phyloP scores from a whole-genome alignment of 2,797 vertebrate species.

The Rhynchonycteris naso region DNA sequence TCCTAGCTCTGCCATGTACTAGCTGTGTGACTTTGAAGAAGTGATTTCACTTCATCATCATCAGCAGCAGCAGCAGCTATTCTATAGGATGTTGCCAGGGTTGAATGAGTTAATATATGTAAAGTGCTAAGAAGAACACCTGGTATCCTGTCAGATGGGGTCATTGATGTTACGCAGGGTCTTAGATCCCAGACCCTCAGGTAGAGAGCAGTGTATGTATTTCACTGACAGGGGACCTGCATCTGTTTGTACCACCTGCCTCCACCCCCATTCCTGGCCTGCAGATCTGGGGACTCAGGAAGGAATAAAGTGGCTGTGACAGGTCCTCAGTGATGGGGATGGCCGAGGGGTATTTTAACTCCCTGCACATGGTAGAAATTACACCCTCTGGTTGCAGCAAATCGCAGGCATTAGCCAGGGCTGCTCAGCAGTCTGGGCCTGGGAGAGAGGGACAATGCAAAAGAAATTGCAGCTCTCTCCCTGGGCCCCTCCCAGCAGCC shows the following conservation, averaged over 20 bases:
- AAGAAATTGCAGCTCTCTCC: constrained; percentile 85
- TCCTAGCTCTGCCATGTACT: not conserved
- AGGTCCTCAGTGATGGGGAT: constrained; percentile 71
- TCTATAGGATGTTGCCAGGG: not conserved
- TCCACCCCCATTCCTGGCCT: not conserved
- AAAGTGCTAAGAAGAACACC: not conserved
- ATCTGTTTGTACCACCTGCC: not conserved
- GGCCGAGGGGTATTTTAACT: constrained; percentile 76
- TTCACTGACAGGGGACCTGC: not conserved
- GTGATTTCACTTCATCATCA: not conserved
- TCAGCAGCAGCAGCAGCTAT: fast-evolving
- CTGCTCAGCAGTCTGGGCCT: constrained; percentile 77
- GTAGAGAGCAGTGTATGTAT: not conserved
- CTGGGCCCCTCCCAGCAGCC: constrained; percentile 78
- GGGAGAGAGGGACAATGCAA: constrained; percentile 80
- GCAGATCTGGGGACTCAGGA: constrained; percentile 38
- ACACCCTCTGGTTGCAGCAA: constrained; percentile 79
- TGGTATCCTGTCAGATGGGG: not conserved
- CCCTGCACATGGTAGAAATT: constrained; percentile 82
- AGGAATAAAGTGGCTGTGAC: constrained; percentile 72
- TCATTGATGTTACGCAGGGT: not conserved
- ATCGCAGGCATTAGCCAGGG: constrained; percentile 82
- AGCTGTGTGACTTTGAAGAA: not conserved
- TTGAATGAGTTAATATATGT: not conserved
- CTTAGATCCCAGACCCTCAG: not conserved